Evolutionary conservation across 2,797 vertebrate genomes (phyloP).

Genomic region (Antrozous pallidus): DNA sequence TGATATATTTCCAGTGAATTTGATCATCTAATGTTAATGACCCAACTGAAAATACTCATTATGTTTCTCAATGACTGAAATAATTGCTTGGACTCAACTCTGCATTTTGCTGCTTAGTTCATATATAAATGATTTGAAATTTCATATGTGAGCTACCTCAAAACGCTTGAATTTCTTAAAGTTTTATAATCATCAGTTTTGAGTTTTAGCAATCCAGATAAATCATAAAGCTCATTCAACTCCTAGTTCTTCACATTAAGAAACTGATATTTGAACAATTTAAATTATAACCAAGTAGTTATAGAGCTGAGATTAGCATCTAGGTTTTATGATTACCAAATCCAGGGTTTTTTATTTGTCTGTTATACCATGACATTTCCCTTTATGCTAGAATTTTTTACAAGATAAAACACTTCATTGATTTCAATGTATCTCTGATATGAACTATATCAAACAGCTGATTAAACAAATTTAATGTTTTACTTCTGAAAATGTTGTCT

Average conservation of each 20-base stretch:
- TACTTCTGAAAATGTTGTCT: background rate
- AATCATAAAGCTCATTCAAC: background rate
- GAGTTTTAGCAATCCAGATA: background rate
- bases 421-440: slow-evolving; percentile 13
- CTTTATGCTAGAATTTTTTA: background rate
- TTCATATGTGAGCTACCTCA: background rate
- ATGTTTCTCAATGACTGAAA: background rate
- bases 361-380: background rate
- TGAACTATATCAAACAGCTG: background rate
- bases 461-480: slow-evolving; percentile 10
- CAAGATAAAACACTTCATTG: background rate
- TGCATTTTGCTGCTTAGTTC: background rate
- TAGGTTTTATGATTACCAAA: background rate
- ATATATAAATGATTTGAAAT: background rate
- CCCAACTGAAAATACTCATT: background rate
- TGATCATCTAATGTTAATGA: background rate
- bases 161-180: background rate
- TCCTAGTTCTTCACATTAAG: background rate
- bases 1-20: background rate
- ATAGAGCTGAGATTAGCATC: background rate
- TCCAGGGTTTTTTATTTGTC: background rate
- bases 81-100: background rate
- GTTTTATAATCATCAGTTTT: background rate
- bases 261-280: background rate
- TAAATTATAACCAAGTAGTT: background rate